A percentile compares a stretch with the other conserved stretches of the same genome.
Evolutionary conservation across 2,888 invertebrate genomes (phyloP).

Genomic region (Flexamia atlantica): DNA sequence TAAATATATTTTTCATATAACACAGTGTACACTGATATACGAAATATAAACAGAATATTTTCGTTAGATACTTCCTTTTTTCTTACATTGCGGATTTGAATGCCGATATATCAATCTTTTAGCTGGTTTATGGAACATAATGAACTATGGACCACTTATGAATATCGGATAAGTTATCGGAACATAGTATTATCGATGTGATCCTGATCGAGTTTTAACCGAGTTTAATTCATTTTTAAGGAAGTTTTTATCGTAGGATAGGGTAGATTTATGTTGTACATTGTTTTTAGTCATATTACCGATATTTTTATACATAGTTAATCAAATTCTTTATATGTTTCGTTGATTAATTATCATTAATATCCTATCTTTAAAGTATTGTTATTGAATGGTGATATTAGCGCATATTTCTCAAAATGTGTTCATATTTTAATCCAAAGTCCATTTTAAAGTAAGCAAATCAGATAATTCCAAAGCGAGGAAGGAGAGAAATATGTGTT

Average conservation of each 20-base stretch:
- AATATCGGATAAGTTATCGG: constrained; percentile 43
- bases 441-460: constrained; percentile 1
- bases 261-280: constrained; percentile 55
- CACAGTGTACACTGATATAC: neutral
- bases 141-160: constrained; percentile 28
- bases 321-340: constrained; percentile 54
- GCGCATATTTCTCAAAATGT: constrained; percentile 40
- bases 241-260: constrained; percentile 41
- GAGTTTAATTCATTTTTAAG: constrained; percentile 6
- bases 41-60: neutral
- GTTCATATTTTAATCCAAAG: neutral
- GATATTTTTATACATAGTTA: constrained; percentile 62
- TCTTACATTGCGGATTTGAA: neutral
- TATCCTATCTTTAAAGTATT: constrained; percentile 39
- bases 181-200: constrained; percentile 54
- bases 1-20: neutral
- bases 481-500: constrained; percentile 39
- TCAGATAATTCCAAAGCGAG: neutral
- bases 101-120: constrained; percentile 10
- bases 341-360: constrained; percentile 52
- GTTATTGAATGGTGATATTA: constrained; percentile 42
- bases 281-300: constrained; percentile 62
- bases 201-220: constrained; percentile 20
- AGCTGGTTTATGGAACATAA: constrained; percentile 24
- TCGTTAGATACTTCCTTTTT: neutral